phyloP scores from a whole-genome alignment of 1,140 invertebrate genomes.

The Drosophila erecta region DNA sequence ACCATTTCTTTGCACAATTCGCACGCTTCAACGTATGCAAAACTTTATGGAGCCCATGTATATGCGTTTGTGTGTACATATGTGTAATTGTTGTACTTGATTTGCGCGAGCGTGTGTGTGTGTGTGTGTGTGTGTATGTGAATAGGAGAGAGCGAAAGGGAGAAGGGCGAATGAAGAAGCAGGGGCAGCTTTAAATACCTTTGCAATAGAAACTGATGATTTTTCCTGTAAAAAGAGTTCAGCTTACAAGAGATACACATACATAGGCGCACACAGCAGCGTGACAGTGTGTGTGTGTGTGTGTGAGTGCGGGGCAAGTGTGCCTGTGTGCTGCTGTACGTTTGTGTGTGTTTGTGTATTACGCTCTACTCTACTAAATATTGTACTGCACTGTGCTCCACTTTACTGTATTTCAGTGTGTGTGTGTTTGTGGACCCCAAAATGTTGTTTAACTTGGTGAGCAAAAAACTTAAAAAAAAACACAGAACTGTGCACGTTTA shows the following conservation, averaged over 20 bases:
- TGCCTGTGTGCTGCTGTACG: conserved; percentile 24
- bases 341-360: conserved; percentile 11
- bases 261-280: conserved; percentile 61
- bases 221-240: conserved; percentile 84
- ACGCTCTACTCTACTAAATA: conserved; percentile 18
- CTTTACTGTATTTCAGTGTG: conserved; percentile 4
- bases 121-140: neutral
- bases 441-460: conserved; percentile 28
- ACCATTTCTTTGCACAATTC: conserved; percentile 26
- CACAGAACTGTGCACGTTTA: no score
- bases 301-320: conserved; percentile 3
- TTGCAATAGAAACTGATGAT: conserved; percentile 84
- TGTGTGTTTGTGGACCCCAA: conserved; percentile 30
- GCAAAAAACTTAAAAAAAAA: conserved; percentile 23
- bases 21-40: conserved; percentile 50
- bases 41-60: conserved; percentile 45
- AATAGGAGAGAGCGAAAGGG: conserved; percentile 3
- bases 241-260: conserved; percentile 76
- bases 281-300: neutral
- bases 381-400: conserved; percentile 25
- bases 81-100: conserved; percentile 34
- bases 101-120: conserved; percentile 12
- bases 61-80: conserved; percentile 10
- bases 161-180: conserved; percentile 9
- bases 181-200: conserved; percentile 83